A percentile compares a stretch with the other conserved stretches of the same genome.
Conservation (phyloP, 2,797 vertebrate species). For the Chlorospingus semifuscus region DNA sequence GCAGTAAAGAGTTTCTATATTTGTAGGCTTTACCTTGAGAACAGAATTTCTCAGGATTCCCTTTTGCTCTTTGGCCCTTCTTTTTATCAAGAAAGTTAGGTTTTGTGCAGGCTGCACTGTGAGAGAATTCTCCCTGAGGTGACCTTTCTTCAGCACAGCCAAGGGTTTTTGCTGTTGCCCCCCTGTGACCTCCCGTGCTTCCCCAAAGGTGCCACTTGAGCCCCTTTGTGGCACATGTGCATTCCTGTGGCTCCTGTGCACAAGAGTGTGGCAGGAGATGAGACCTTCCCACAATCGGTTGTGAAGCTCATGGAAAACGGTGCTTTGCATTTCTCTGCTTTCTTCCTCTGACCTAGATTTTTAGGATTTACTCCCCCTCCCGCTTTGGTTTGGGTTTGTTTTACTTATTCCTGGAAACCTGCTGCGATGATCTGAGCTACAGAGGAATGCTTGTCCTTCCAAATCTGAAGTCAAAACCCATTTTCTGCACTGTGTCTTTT, state of each 20-base stretch:
- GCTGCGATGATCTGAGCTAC: background rate
- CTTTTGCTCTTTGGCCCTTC: background rate
- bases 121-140: background rate
- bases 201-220: background rate
- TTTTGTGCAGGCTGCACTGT: background rate
- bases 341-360: slow-evolving; percentile 41
- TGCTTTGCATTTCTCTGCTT: background rate
- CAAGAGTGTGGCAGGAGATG: background rate
- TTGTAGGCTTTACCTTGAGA: background rate
- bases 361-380: background rate
- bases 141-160: background rate
- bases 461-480: background rate
- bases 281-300: background rate
- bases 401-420: slow-evolving; percentile 40
- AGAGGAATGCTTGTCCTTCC: slow-evolving; percentile 13
- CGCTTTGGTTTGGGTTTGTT: background rate
- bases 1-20: background rate
- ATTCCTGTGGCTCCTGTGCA: background rate
- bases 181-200: background rate
- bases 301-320: background rate
- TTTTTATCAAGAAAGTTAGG: background rate
- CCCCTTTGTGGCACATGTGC: background rate
- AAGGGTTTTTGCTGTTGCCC: background rate
- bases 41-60: background rate
- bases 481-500: background rate